Conservation (phyloP, 2,797 vertebrate genomes). For the Columba guinea region DNA sequence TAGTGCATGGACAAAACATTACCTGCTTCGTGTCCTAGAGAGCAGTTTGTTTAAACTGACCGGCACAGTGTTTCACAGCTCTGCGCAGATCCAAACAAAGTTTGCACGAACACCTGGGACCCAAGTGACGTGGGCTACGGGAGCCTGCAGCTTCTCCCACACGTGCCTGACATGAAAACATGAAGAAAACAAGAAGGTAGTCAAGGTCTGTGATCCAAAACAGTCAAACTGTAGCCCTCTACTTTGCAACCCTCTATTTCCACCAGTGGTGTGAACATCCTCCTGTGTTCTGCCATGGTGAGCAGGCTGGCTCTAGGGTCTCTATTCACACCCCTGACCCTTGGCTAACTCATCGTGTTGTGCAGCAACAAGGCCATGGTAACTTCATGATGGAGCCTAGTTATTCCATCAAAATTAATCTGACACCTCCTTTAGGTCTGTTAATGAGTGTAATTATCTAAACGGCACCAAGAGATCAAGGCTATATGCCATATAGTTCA, state of each 20-base stretch:
- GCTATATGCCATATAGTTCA: neutral
- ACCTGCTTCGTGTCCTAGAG: neutral
- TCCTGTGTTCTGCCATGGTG: accelerated
- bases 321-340: neutral
- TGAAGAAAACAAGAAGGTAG: neutral
- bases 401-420: neutral
- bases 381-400: neutral
- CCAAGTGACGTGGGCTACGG: neutral
- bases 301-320: neutral
- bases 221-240: neutral
- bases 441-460: slow-evolving; percentile 39
- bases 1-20: neutral
- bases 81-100: neutral
- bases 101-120: neutral
- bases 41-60: neutral
- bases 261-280: neutral
- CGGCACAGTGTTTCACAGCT: accelerated
- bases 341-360: neutral
- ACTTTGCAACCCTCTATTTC: accelerated
- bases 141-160: neutral
- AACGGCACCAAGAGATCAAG: neutral
- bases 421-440: neutral
- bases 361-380: neutral
- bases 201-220: neutral
- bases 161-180: neutral